These are phyloP conservation scores for Ephestia elutella DNA, from an alignment of 1,140 invertebrate genomes.

Conservation along the genomic window DNA sequence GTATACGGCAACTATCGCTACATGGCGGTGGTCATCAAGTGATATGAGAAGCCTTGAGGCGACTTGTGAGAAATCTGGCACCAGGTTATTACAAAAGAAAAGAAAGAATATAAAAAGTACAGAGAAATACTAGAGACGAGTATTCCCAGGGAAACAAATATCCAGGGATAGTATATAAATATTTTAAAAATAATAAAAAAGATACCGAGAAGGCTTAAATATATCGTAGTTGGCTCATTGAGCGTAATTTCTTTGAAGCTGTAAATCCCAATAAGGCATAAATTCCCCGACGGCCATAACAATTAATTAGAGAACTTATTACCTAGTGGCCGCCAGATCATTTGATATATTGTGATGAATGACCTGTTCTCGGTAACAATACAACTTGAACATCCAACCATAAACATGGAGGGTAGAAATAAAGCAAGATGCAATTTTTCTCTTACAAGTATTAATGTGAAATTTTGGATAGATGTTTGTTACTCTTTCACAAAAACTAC, in stretches of 20 bases:
- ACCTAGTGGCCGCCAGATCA: conserved; percentile 30
- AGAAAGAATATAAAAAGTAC: no score
- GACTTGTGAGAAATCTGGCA: no score
- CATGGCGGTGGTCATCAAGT: no score
- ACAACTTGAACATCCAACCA: not conserved
- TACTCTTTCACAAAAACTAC: no score
- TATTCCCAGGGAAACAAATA: no score
- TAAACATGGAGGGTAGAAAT: not conserved
- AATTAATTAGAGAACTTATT: conserved; percentile 57
- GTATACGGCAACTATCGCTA: no score
- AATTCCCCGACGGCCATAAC: conserved; percentile 41
- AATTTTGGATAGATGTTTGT: no score
- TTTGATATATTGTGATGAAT: conserved; percentile 39
- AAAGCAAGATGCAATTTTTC: not conserved
- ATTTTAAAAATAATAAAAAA: conserved; percentile 15
- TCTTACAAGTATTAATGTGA: no score
- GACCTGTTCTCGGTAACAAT: conserved; percentile 13
- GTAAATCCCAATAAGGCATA: conserved; percentile 31
- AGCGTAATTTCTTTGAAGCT: conserved; percentile 25
- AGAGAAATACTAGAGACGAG: no score
- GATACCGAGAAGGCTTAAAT: conserved; percentile 17
- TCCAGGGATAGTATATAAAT: no score
- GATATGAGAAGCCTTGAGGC: no score
- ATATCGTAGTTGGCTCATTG: not conserved
- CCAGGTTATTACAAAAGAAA: no score